Conservation (phyloP, 2,113 vertebrate genomes). For the Cynopterus brachyotis region DNA sequence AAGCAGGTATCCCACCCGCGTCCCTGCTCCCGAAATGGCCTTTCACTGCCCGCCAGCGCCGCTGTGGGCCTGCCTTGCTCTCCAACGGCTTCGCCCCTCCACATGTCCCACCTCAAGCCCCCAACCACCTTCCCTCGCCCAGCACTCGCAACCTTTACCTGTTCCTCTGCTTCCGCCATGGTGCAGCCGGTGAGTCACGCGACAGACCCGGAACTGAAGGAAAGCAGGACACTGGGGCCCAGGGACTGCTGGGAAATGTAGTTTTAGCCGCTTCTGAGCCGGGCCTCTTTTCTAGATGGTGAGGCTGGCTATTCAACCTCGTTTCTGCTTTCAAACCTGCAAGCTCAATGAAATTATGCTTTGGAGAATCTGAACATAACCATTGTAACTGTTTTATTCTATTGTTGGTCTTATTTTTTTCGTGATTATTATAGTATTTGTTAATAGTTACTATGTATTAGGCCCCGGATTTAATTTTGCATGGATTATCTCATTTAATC, state of each 20-base stretch:
- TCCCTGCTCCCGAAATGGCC: not conserved
- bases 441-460: not conserved
- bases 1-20: not conserved
- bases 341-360: not conserved
- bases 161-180: conserved; percentile 92
- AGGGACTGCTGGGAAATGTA: conserved; percentile 80
- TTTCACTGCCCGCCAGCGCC: not conserved
- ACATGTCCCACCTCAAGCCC: too few relatives aligned
- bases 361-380: not conserved
- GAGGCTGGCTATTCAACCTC: accelerated
- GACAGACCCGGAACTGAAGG: conserved; percentile 74
- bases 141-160: conserved; percentile 82
- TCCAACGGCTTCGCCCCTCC: not conserved
- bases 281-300: accelerated
- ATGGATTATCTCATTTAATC: not conserved
- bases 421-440: not conserved
- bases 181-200: conserved; percentile 81
- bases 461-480: not conserved
- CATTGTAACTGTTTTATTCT: not conserved
- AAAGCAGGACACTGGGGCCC: accelerated
- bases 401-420: not conserved
- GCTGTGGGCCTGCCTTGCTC: not conserved
- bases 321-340: not conserved
- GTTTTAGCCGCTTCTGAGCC: conserved; percentile 30
- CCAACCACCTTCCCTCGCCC: too few relatives aligned